phyloP scores from a whole-genome alignment of 2,113 vertebrate species.

The Monopterus albus region DNA sequence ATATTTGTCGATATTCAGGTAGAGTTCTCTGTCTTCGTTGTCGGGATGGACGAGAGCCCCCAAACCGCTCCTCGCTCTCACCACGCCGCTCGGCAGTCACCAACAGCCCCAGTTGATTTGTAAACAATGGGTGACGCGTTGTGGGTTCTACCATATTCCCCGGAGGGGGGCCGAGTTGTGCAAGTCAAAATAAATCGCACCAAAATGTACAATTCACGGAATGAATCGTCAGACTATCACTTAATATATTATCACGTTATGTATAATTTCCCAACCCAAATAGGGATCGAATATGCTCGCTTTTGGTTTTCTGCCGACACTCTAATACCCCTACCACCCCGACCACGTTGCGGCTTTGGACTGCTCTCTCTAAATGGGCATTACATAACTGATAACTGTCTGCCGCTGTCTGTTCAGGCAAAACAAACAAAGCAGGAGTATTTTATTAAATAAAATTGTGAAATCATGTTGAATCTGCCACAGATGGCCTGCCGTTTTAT shows the following conservation, averaged over 20 bases:
- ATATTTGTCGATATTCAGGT: background rate
- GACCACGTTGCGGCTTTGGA: background rate
- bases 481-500: too few species aligned
- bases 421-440: conserved; percentile 65
- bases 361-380: conserved; percentile 33
- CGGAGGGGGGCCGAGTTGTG: background rate
- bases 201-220: rapidly evolving
- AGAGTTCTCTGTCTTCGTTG: background rate
- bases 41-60: conserved; percentile 47
- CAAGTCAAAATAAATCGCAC: background rate
- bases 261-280: rapidly evolving
- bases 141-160: conserved; percentile 72
- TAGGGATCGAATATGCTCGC: rapidly evolving
- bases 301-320: rapidly evolving
- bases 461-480: background rate
- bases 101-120: conserved; percentile 79
- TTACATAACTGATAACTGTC: conserved; percentile 74
- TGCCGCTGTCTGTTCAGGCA: conserved; percentile 40
- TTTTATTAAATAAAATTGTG: background rate
- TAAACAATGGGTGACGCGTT: conserved; percentile 90
- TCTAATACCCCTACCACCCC: background rate
- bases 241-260: rapidly evolving
- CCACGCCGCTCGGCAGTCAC: conserved; percentile 71
- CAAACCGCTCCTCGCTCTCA: conserved; percentile 52
- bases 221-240: rapidly evolving